These are phyloP conservation scores for Typhlomys cinereus DNA, from an alignment of 2,113 vertebrate species.

Conservation along the genomic window DNA sequence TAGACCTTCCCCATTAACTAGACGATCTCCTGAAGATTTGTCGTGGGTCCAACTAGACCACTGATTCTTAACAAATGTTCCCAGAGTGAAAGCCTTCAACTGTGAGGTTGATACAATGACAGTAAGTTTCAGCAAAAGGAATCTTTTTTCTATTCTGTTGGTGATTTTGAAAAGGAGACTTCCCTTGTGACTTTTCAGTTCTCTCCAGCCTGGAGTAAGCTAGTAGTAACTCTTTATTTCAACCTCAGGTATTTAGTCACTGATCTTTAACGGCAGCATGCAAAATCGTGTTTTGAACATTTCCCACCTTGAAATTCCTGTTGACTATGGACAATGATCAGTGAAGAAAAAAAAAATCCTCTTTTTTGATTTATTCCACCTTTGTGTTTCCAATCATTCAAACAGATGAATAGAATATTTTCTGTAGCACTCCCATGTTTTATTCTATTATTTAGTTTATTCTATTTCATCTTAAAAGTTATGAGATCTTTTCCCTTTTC, in stretches of 20 bases:
- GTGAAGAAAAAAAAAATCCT: neutral
- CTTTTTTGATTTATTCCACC: conserved; percentile 20
- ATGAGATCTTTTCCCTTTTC: neutral
- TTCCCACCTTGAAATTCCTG: neutral
- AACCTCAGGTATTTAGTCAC: neutral
- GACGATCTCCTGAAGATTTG: too few species aligned
- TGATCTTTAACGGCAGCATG: neutral
- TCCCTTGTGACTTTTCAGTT: neutral
- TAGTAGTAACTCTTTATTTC: neutral
- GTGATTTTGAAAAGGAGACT: neutral
- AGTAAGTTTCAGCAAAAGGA: neutral
- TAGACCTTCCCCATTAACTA: too few species aligned
- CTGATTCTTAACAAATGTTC: too few species aligned
- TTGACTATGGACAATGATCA: neutral
- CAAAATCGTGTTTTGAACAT: neutral
- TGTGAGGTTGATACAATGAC: neutral
- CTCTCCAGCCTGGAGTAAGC: neutral
- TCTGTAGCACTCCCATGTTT: neutral
- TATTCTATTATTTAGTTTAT: neutral
- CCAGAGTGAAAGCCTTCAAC: too few species aligned
- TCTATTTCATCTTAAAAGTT: neutral
- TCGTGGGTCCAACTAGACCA: too few species aligned
- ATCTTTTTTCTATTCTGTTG: neutral
- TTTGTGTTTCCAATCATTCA: neutral
- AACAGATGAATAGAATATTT: neutral